Evolutionary conservation across 1,140 invertebrate genomes (phyloP), one percentile per base, ranked within the genome.

Genomic region (Hycleus cichorii): DNA sequence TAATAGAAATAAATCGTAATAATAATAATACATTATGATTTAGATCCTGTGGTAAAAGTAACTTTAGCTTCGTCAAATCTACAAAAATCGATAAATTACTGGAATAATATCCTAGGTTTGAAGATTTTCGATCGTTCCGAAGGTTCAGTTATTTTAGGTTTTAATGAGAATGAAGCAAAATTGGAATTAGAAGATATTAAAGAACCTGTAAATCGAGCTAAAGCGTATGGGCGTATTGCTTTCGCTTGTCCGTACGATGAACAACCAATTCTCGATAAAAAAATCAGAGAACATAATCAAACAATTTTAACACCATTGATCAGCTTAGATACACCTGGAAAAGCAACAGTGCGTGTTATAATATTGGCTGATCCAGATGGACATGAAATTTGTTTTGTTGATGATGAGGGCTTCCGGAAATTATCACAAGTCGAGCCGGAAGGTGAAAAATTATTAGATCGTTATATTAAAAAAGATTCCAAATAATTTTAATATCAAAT

Each of bases 341-440:
- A 99, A 77, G 93, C 93, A 2, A 91, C 91, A 6, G 96, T 98
- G 0, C 80, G 89, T 58, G 97, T 99, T 26, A 90, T 98, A 18
- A 98, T 99, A 68, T 76, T 98, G 5, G 90, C 90, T 27, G 96
- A 98, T 80, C 95, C 95, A 1, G 93, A 98, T 79, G 91, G 84
- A 1, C 95, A 98, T 78, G 95, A 98, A 79, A 98, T 99, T 59
- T 98, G 96, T 77, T 98, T 98, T 77, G 97, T 98, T 10, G 95
- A 96, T 62, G 94, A 97, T 68, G 93, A 97, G 78, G 92, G 85
- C 26, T 98, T 96, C 76, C 76, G 84, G 27, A 80, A 95, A 70
- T 75, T 99, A 27, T 97, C 95, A 0, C 79, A 90, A 68, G 81
- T 93, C 8, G 95, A 98, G 70, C 83, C 88, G 7, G 81, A 88